Base-by-base conservation (phyloP, 2,113 vertebrate species). In the Brevimyrus niger region DNA sequence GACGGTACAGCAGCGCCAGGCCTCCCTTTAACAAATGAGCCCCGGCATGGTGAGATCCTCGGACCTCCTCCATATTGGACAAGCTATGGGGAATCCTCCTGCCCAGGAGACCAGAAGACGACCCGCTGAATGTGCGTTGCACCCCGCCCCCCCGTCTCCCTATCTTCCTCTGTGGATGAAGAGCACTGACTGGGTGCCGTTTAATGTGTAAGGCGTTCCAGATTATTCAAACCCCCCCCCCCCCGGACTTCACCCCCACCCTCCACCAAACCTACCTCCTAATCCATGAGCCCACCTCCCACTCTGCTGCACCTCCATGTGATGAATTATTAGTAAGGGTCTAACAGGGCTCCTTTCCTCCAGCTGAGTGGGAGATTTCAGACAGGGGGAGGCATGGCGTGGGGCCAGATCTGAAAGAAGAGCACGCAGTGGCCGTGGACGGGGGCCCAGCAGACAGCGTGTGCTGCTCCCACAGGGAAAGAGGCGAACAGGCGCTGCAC, bases 301-400 rank as follows among this genome's bases (percentile, higher is more conserved):
- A 87, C 88, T 89, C 73, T 46, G 46, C 55, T 61, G 85, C 88
- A 87, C 89, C 89, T 83, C 53, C 87, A 88, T 88, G 83, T 91
- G 90, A 90, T 92, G 88, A 92, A 93, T 93, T 90, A 92, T 92
- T 92, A 88, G 92, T 83, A 19, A 50, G 48, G 88, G 87, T 86
- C 44, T 55, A 48, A 88, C 86, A 87, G 87, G 73, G 73, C 73
- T 15, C 84, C 47, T 87, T 90, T 88, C 80, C 87, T 42, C 44
- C 90, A 69, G 31, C 90, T 48, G 23, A 42, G 76, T 48, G 80
- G 88, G 47, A 69, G 82, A 15, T 88, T 58, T 69, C 80, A 46
- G 80, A 21, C 13, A n/a, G 80, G 86, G 51, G 13, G 86, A 44
- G 44, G 44, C 44, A 46, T 46, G 44, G 44, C 5, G 44, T 46